A percentile compares a stretch with the other conserved stretches of the same genome.
phyloP scores from a whole-genome alignment of 1,140 invertebrate species.

The Dinothrombium tinctorium region DNA sequence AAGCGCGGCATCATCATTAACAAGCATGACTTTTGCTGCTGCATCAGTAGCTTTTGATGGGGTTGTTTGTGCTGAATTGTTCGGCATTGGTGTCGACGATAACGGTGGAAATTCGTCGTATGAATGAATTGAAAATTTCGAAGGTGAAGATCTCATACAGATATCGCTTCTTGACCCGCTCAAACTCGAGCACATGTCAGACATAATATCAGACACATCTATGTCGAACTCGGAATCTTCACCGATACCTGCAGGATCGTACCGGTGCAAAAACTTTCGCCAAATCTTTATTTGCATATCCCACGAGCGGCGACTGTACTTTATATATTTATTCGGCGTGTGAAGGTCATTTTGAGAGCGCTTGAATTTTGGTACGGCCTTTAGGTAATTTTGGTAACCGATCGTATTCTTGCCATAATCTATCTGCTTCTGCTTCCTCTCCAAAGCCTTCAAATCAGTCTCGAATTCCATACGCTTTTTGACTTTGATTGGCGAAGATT shows the following conservation, averaged over 20 bases:
- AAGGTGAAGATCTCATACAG: too few species aligned
- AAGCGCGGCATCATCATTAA: too few species aligned
- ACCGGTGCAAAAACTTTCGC: constrained; percentile 57
- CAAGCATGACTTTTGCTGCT: too few species aligned
- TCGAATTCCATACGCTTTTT: constrained; percentile 23
- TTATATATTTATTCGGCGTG: constrained; percentile 59
- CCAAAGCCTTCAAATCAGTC: constrained; percentile 40
- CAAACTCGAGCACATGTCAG: too few species aligned
- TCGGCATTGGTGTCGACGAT: too few species aligned
- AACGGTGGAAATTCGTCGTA: too few species aligned
- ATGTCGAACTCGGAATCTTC: not conserved
- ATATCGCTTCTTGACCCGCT: too few species aligned
- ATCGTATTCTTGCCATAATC: constrained; percentile 82
- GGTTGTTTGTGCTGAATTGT: too few species aligned
- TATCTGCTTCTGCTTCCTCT: constrained; percentile 68
- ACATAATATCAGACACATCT: not conserved
- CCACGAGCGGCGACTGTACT: constrained; percentile 70
- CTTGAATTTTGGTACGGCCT: constrained; percentile 37
- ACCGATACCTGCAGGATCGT: constrained; percentile 29
- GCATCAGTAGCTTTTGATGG: too few species aligned
- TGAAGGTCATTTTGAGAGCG: constrained; percentile 45
- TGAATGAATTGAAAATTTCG: too few species aligned
- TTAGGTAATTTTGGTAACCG: constrained; percentile 54
- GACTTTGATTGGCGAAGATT: too few species aligned
- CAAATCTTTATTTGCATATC: constrained; percentile 57